These are phyloP conservation scores for Argyresthia goedartella DNA, from an alignment of 2,888 invertebrate genomes.

Conservation along the genomic window DNA sequence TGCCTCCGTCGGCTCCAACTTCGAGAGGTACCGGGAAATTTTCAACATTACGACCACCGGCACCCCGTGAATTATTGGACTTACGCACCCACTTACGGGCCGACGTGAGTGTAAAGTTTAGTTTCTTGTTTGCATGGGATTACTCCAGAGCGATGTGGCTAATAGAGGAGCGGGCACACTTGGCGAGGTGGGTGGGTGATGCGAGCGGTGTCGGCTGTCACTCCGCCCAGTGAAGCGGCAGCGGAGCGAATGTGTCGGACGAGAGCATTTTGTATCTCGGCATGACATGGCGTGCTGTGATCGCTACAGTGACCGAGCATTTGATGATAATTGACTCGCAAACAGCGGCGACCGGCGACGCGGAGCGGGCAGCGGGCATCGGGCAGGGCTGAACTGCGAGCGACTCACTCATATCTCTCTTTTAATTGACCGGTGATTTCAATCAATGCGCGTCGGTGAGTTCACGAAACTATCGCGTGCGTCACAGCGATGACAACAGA, in stretches of 20 bases:
- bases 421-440: constrained; percentile 62
- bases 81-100: constrained; percentile 53
- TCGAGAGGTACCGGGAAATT: constrained; percentile 46
- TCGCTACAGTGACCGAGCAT: constrained; percentile 36
- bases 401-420: neutral
- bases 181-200: neutral
- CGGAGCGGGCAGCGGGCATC: neutral
- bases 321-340: constrained; percentile 54
- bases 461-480: constrained; percentile 31
- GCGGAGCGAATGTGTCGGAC: neutral
- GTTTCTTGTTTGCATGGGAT: constrained; percentile 51
- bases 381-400: neutral
- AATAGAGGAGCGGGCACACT: neutral
- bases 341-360: constrained; percentile 12
- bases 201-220: neutral
- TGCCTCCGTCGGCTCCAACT: constrained; percentile 26
- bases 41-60: constrained; percentile 59
- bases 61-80: constrained; percentile 56
- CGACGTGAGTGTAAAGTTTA: constrained; percentile 55
- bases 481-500: constrained; percentile 35
- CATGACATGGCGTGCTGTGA: constrained; percentile 8
- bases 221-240: neutral
- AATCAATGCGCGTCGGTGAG: constrained; percentile 51
- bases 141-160: constrained; percentile 23
- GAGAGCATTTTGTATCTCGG: neutral